A percentile compares a stretch with the other conserved stretches of the same genome.
Conservation (phyloP, 2,888 invertebrate genomes). For the Stenolophus ochropezus region DNA sequence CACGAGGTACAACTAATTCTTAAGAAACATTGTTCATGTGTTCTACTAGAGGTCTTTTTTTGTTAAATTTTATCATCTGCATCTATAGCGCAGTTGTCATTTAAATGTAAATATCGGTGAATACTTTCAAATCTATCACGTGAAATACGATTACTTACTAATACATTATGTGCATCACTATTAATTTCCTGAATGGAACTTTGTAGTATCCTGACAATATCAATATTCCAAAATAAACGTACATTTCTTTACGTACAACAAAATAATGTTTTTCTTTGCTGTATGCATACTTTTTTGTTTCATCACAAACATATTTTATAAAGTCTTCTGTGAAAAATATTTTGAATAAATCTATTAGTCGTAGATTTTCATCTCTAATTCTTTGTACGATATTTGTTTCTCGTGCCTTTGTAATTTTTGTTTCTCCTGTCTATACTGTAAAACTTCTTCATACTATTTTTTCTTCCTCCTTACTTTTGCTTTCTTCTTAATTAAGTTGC, state of each 20-base stretch:
- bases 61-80: slow-evolving; percentile 61
- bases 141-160: slow-evolving; percentile 61
- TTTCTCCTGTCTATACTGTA: neutral
- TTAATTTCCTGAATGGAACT: slow-evolving; percentile 59
- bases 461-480: neutral
- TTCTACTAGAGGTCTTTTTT: slow-evolving; percentile 62
- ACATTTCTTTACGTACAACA: slow-evolving; percentile 17
- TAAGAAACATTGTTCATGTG: slow-evolving; percentile 60
- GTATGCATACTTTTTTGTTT: slow-evolving; percentile 46
- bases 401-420: neutral
- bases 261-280: slow-evolving; percentile 46
- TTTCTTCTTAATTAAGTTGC: neutral
- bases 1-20: slow-evolving; percentile 53
- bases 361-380: slow-evolving; percentile 45
- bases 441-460: neutral
- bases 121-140: slow-evolving; percentile 62
- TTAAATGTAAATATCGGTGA: slow-evolving; percentile 61
- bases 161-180: slow-evolving; percentile 44
- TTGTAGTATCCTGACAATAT: slow-evolving; percentile 56
- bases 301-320: slow-evolving; percentile 6
- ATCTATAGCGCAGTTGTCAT: slow-evolving; percentile 57
- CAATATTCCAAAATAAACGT: slow-evolving; percentile 29
- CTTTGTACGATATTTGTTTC: slow-evolving; percentile 11
- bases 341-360: slow-evolving; percentile 51
- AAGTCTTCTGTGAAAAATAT: slow-evolving; percentile 32